Base-by-base conservation (phyloP, 2,113 vertebrate genomes). In the Menura novaehollandiae region DNA sequence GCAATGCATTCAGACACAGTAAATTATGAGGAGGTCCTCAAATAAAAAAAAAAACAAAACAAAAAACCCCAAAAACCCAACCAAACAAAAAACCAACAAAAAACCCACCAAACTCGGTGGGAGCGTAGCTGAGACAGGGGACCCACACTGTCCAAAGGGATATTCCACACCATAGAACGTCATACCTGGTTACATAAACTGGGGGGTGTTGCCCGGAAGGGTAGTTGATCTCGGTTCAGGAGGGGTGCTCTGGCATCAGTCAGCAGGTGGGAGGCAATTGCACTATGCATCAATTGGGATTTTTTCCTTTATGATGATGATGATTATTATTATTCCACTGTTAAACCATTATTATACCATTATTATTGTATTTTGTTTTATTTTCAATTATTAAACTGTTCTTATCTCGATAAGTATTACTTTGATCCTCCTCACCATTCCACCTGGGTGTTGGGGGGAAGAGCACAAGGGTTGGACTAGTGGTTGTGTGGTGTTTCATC, bases 361-460 rank as follows among this genome's bases (percentile, higher is more conserved):
- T 63, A 55, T 39, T 73, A 18, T 53, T 30, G 24, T 8, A 11
- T 37, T 63, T 53, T 35, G 44, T 3, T 83, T 43, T 17, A 21
- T 63, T 84, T 73, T 53, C 11, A 55, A 7, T 73, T 63, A 27
- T 37, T 33, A 33, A 46, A 33, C 17, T 63, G 13, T 11, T 63
- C 39, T 68, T 69, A 52, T 77, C 37, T 44, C 46, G 44, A 46
- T 19, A 46, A 28, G 8, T 69, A 39, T 69, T 62, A 53, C 15
- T 78, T 69, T 0, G 0, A 20, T 39, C 53, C 2, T 53, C 10
- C 15, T 46, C 19, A 19, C 8, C 22, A 1, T 62, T 53, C 69
- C 39, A 62, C 23, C 23, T 62, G 35, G 23, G 2, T 23, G 8
- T 46, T 5, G 9, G 3, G 5, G 10, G 10, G 3, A 62, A 47